A percentile compares a stretch with the other conserved stretches of the same genome.
These are phyloP conservation scores for Celastrina argiolus DNA, from an alignment of 2,888 invertebrate genomes.

Conservation along the genomic window DNA sequence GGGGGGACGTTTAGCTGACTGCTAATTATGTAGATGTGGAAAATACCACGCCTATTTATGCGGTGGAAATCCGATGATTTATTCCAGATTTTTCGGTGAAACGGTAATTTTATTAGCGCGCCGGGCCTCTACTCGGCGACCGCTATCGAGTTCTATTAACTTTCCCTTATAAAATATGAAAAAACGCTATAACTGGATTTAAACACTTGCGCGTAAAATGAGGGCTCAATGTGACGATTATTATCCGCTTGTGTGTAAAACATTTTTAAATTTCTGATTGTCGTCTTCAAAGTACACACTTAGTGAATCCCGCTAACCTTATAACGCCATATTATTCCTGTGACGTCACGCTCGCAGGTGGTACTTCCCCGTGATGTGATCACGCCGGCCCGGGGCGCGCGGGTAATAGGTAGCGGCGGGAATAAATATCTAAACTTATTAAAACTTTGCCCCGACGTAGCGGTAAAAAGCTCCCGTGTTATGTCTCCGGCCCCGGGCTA, in stretches of 20 bases:
- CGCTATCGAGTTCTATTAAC: too few relatives aligned
- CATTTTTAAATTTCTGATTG: background rate
- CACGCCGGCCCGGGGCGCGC: background rate
- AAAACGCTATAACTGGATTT: too few relatives aligned
- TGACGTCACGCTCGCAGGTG: background rate
- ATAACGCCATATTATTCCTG: background rate
- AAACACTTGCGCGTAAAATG: too few relatives aligned
- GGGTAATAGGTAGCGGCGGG: background rate
- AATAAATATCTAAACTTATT: conserved; percentile 10
- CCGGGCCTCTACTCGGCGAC: too few relatives aligned
- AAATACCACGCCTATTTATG: conserved; percentile 2
- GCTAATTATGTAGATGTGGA: conserved; percentile 9
- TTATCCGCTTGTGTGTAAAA: background rate
- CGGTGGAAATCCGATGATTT: background rate
- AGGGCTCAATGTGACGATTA: too few relatives aligned
- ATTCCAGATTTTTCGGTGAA: background rate
- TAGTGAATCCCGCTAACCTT: background rate
- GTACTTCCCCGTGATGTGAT: background rate
- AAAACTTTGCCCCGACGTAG: background rate
- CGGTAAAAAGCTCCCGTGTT: background rate
- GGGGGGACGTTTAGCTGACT: background rate
- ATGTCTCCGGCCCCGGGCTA: background rate
- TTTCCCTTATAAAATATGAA: too few relatives aligned
- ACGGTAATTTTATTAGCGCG: background rate
- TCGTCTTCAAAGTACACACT: background rate